These are phyloP conservation scores for Globodera rostochiensis DNA, from an alignment of 1,140 invertebrate genomes.

Conservation along the genomic window DNA sequence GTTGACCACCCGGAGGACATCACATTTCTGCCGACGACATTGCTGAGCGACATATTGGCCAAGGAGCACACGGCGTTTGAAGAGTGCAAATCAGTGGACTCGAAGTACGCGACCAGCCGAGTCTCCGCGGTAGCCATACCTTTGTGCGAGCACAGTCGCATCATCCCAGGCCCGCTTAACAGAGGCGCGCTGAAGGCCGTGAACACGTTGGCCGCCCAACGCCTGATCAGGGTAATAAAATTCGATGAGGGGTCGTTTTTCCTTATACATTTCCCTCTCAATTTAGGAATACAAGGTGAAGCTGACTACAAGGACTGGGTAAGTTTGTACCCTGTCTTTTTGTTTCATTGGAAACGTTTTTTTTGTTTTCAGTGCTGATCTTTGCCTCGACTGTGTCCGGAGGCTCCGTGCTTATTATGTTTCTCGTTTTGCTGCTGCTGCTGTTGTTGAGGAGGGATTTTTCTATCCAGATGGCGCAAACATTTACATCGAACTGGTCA, in stretches of 20 bases:
- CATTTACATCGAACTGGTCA: conserved; percentile 45
- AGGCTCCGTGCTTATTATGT: conserved; percentile 7
- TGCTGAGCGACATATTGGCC: conserved; percentile 48
- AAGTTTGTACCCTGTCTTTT: background rate
- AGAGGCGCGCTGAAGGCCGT: conserved; percentile 39
- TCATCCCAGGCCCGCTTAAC: conserved; percentile 11
- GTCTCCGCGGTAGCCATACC: conserved; percentile 23
- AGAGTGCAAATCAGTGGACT: background rate
- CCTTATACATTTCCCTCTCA: background rate
- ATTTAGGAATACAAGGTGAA: background rate
- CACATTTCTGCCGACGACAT: conserved; percentile 50
- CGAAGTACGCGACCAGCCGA: background rate
- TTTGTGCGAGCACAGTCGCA: conserved; percentile 43
- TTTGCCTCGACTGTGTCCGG: conserved; percentile 20
- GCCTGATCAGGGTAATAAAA: conserved; percentile 8
- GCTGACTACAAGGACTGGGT: conserved; percentile 2
- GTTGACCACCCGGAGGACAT: conserved; percentile 32
- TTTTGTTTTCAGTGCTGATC: background rate
- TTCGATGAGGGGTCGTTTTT: background rate
- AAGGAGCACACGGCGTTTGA: conserved; percentile 51
- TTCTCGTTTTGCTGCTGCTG: too few relatives aligned
- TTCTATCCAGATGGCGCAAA: conserved; percentile 41
- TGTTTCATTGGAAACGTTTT: background rate
- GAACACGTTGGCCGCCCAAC: background rate
- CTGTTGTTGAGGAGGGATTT: conserved; percentile 15